Evolutionary conservation across 30 jellyfish, hydroid and myxozoan species (phyloP).

Genomic region (Aurelia sp.): DNA sequence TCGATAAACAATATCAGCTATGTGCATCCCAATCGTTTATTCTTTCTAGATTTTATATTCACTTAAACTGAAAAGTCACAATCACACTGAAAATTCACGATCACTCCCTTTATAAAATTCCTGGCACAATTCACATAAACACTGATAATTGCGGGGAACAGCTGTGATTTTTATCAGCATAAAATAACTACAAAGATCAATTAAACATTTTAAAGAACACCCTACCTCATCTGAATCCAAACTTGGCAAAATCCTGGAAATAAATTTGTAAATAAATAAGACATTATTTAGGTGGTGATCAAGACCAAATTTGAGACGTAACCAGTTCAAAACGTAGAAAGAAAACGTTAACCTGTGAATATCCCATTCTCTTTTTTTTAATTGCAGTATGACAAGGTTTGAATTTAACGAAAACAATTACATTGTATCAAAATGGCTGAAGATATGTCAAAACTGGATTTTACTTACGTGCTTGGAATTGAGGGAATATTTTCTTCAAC

Average conservation of each 20-base stretch:
- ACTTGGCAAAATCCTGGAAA: slow-evolving; percentile 80
- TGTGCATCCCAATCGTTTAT: too few species aligned
- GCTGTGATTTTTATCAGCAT: not conserved
- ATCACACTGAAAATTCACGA: too few species aligned
- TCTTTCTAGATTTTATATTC: too few species aligned
- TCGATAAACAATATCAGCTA: too few species aligned
- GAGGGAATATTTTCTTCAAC: slow-evolving; percentile 96
- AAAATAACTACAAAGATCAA: not conserved
- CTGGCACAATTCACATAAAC: not conserved
- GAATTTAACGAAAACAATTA: not conserved
- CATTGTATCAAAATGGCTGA: not conserved
- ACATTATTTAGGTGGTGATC: too few species aligned
- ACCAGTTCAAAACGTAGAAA: too few species aligned
- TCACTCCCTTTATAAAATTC: too few species aligned
- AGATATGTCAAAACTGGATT: slow-evolving; percentile 9
- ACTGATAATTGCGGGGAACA: not conserved
- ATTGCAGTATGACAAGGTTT: too few species aligned
- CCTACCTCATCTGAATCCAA: slow-evolving; percentile 91
- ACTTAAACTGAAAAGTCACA: too few species aligned
- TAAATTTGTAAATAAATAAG: not conserved
- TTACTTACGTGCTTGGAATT: slow-evolving; percentile 84
- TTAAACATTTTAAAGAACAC: not conserved
- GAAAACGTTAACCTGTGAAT: not conserved
- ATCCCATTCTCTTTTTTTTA: not conserved
- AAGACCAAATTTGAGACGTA: too few species aligned